phyloP scores from a whole-genome alignment of 2,888 invertebrate species.

The Plusia festucae region DNA sequence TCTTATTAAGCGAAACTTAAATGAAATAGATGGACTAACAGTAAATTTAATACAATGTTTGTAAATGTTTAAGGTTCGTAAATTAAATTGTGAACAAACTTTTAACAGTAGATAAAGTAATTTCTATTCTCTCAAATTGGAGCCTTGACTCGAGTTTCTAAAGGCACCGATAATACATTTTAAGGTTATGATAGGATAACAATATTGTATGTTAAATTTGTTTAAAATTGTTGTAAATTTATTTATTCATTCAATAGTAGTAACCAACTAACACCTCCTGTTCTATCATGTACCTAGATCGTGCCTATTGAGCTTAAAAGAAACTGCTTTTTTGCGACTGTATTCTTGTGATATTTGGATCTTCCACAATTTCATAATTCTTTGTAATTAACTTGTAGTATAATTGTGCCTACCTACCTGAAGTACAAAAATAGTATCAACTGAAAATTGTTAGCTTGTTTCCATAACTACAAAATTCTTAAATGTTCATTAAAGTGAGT shows the following conservation, averaged over 20 bases:
- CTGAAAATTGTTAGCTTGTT: no score
- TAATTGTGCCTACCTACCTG: no score
- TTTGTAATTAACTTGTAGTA: no score
- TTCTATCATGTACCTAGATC: no score
- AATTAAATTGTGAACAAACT: constrained; percentile 51
- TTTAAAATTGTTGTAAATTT: not conserved
- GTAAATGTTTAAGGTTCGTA: constrained; percentile 28
- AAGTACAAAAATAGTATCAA: no score
- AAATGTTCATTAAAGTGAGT: not conserved
- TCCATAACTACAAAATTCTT: no score
- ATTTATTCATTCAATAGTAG: no score
- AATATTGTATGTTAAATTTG: constrained; percentile 13
- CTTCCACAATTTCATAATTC: no score
- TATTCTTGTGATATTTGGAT: no score
- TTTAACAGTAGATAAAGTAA: constrained; percentile 56
- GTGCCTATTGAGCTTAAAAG: no score
- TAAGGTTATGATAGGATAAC: constrained; percentile 39
- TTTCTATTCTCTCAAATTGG: constrained; percentile 46
- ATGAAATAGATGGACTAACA: constrained; percentile 24
- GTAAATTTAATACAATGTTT: constrained; percentile 34
- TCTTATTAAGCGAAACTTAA: constrained; percentile 2
- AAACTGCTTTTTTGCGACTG: no score
- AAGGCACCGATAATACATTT: constrained; percentile 51
- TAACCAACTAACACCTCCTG: no score
- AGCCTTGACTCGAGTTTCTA: constrained; percentile 38